Evolutionary conservation across 2,113 vertebrate species (phyloP), one percentile per base, ranked within the genome.

Genomic region (Hassar affinis): DNA sequence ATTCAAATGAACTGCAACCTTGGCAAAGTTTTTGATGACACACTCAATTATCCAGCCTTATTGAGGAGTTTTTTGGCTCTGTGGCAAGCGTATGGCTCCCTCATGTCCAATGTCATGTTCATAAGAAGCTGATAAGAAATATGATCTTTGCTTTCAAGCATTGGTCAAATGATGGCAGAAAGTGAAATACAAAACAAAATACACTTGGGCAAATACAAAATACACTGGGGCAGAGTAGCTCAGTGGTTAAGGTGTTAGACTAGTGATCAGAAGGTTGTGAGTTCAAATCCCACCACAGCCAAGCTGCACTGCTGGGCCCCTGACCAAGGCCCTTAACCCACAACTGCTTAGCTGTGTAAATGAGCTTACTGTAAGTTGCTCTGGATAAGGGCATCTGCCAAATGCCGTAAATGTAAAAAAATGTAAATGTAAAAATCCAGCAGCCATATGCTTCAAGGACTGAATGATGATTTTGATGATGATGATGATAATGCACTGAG

Each of bases 1-100:
- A 0, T 59, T 85, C 33, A 79, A 42, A 57, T 35, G 12, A 49
- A 45, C 59, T 84, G 81, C 82, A 22, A 45, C 79, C 66, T 62
- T 84, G 86, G 74, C 30, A 78, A 83, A 72, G 45, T 84, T 75
- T 42, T 42, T 79, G 75, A 38, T 17, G 17, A 49, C 45, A 33
- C 6, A 52, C 79, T 57, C 35, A 75, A 79, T 77, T 76, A 81
- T 47, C 76, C 38, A 57, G 83, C 7, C 27, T 68, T 81, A 85
- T 87, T 33, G 51, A 85, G 54, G 56, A 47, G 38, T 69, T 59
- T 66, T 71, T 25, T 47, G 64, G 59, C n/a, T 47, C 27, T 14
- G 52, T 77, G 61, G 82, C 49, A 64, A 72, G 59, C 54, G 38
- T 81, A 76, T 49, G 20, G 51, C 74, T 79, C 56, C 56, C 77